Conservation (phyloP, 2,797 vertebrate species). For the Cuniculus paca region DNA sequence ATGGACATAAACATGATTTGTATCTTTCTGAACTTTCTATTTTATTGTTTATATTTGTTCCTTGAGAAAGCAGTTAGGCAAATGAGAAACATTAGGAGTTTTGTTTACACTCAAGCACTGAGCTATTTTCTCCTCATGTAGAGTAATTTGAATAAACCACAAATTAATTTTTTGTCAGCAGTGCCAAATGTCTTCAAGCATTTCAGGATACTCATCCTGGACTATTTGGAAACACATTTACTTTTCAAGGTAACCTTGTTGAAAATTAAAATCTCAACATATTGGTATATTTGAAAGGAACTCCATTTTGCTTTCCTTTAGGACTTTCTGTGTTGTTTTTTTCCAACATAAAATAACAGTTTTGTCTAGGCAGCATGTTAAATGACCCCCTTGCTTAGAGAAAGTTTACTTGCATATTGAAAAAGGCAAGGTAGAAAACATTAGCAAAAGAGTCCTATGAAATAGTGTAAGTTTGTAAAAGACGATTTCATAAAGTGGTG, state of each 20-base stretch:
- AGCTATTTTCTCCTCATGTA: slow-evolving; percentile 69
- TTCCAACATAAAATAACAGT: slow-evolving; percentile 71
- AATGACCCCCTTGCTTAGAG: slow-evolving; percentile 66
- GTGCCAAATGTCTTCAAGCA: slow-evolving; percentile 55
- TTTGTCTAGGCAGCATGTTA: slow-evolving; percentile 81
- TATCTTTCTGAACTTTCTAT: slow-evolving; percentile 69
- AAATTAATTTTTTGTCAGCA: slow-evolving; percentile 73
- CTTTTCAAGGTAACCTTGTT: slow-evolving; percentile 54
- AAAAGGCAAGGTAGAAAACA: slow-evolving; percentile 65
- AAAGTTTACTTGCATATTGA: slow-evolving; percentile 83
- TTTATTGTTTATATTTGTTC: slow-evolving; percentile 70
- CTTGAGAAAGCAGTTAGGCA: slow-evolving; percentile 74
- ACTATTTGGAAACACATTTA: slow-evolving; percentile 66
- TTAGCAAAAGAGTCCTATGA: slow-evolving; percentile 72
- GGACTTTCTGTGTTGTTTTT: slow-evolving; percentile 61
- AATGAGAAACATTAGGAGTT: slow-evolving; percentile 77
- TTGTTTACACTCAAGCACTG: slow-evolving; percentile 68
- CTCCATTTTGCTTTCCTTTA: slow-evolving; percentile 71
- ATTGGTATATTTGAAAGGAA: slow-evolving; percentile 56
- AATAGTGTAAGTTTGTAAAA: slow-evolving; percentile 72
- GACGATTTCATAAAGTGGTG: slow-evolving; percentile 44
- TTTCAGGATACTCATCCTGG: slow-evolving; percentile 41
- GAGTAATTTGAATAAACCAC: slow-evolving; percentile 76
- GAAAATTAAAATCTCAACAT: slow-evolving; percentile 52
- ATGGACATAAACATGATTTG: slow-evolving; percentile 29